These are phyloP conservation scores for Formicarius rufipectus DNA, from an alignment of 2,113 vertebrate genomes.

Conservation along the genomic window DNA sequence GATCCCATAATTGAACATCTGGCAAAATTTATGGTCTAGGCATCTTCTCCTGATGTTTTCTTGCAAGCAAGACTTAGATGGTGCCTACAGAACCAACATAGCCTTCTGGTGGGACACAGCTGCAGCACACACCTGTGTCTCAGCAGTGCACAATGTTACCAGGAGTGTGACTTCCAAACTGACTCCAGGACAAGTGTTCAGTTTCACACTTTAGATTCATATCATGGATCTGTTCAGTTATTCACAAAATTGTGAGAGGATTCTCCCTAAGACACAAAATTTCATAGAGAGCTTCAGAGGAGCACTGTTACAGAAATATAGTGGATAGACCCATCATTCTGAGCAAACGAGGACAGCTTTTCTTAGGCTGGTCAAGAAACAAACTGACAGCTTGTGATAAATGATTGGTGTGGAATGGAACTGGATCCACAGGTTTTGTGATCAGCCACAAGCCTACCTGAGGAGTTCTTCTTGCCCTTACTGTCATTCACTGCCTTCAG, in stretches of 20 bases:
- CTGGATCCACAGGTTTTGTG: background rate
- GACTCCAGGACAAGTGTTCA: background rate
- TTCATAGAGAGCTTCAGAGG: background rate
- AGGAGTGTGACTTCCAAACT: background rate
- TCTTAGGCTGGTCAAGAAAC: background rate
- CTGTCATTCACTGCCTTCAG: background rate
- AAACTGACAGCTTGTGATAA: background rate
- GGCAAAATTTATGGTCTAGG: background rate
- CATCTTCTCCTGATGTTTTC: background rate
- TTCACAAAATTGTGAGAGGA: background rate
- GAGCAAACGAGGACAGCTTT: background rate
- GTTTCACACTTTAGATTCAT: background rate
- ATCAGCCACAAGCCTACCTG: background rate
- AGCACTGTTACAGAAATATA: background rate
- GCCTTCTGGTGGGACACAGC: background rate
- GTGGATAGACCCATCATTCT: background rate
- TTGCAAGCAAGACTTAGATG: background rate
- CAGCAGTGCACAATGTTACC: background rate
- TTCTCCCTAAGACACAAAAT: background rate
- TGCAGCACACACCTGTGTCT: background rate
- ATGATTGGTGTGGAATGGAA: background rate
- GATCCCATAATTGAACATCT: background rate
- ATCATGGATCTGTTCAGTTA: background rate
- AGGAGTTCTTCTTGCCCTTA: background rate
- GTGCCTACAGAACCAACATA: fast-evolving